A percentile compares a stretch with the other conserved stretches of the same genome.
Evolutionary conservation across 37 sponge, comb jelly and placozoan genomes (phyloP).

Genomic region (Geodia barretti): DNA sequence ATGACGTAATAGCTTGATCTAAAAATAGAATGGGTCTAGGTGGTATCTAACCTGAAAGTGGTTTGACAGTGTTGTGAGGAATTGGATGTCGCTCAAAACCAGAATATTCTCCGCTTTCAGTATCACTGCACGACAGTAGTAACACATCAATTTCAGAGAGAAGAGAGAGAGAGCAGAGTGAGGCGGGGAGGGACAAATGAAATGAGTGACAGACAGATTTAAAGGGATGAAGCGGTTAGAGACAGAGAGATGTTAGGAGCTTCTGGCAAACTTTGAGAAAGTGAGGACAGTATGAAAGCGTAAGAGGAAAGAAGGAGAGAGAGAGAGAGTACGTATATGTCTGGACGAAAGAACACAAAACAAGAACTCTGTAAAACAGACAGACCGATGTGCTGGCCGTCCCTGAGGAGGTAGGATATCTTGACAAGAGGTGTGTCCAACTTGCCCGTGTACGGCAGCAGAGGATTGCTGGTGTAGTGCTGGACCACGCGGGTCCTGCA

Average conservation of each 20-base stretch:
- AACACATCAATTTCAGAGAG: too few species aligned
- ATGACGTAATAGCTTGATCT: background rate
- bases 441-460: conserved; percentile 49
- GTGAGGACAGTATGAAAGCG: too few species aligned
- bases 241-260: too few species aligned
- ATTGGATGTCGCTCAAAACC: conserved; percentile 54
- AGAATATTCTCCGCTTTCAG: conserved; percentile 41
- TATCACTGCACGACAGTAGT: too few species aligned
- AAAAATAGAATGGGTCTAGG: background rate
- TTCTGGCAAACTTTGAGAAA: too few species aligned
- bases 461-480: conserved; percentile 67
- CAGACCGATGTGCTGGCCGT: conserved; percentile 48
- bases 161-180: too few species aligned
- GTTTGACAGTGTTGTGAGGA: conserved; percentile 37
- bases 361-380: background rate
- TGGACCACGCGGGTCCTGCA: conserved; percentile 60
- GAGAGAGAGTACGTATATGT: background rate
- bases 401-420: conserved; percentile 22
- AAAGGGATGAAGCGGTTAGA: too few species aligned
- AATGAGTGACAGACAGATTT: too few species aligned
- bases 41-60: conserved; percentile 11
- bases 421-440: conserved; percentile 25
- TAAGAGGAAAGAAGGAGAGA: background rate
- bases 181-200: too few species aligned
- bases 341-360: background rate